Base-by-base conservation (phyloP, 2,113 vertebrate genomes). In the Gymnorhina tibicen region DNA sequence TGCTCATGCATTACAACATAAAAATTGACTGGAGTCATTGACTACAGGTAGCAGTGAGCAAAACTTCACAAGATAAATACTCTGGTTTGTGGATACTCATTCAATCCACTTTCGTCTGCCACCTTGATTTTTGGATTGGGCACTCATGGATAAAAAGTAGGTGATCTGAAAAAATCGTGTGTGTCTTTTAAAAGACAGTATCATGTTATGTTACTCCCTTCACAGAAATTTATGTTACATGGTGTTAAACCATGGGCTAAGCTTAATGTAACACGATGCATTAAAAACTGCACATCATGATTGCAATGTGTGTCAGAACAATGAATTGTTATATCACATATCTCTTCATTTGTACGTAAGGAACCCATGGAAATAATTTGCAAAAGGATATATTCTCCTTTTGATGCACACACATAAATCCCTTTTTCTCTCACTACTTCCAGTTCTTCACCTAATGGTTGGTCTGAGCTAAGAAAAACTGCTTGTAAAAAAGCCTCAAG, bases 1-100 rank as follows among this genome's bases (percentile, higher is more conserved):
- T 95, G 95, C 95, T 98, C 98, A 98, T 97, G 98, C 97, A 98
- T 98, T 98, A 87, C 97, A 85, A 97, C 97, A 98, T 98, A 97
- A 98, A 98, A 98, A 98, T 97, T 97, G 97, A 97, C 97, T 92
- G 62, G 96, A 98, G 93, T 97, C 96, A 97, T 97, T 98, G 97
- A 98, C 96, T 98, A 93, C 78, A 98, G 94, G 97, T 97, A 97
- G 96, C 96, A 98, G 97, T 97, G 97, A 96, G 96, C 94, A 97
- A 97, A 98, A 97, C 93, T 93, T 95, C 93, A 92, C 87, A 98
- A 98, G 97, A 98, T 97, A 97, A 97, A 98, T 98, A 97, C 64
- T 91, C 92, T 94, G 86, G 93, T 96, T 97, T 81, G 95, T 96
- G 72, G 90, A 94, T 97, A 84, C 90, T 96, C 96, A 98, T 98